Evolutionary conservation across 2,888 invertebrate species (phyloP).

Genomic region (Watsonalla binaria): DNA sequence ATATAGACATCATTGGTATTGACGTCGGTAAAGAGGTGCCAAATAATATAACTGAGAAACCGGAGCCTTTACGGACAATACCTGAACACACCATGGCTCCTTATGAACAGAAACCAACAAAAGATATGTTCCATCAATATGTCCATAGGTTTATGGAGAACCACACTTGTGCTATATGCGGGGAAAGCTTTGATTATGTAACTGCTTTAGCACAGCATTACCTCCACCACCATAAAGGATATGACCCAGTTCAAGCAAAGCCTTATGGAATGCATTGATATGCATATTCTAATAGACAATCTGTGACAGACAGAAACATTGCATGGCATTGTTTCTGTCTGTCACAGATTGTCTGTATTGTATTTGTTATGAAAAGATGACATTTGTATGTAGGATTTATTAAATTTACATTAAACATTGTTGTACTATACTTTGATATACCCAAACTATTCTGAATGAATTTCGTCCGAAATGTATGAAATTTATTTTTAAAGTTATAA

Average conservation of each 20-base stretch:
- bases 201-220: conserved; percentile 54
- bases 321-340: no score
- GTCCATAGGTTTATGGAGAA: conserved; percentile 26
- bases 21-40: conserved; percentile 54
- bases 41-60: conserved; percentile 39
- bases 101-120: conserved; percentile 37
- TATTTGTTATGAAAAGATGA: no score
- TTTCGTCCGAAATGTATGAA: no score
- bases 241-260: conserved; percentile 26
- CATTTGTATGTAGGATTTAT: no score
- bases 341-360: no score
- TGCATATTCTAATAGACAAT: no score
- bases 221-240: conserved; percentile 47
- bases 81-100: conserved; percentile 26
- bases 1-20: conserved; percentile 59
- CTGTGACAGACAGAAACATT: no score
- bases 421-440: no score
- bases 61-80: conserved; percentile 23
- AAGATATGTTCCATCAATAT: conserved; percentile 42
- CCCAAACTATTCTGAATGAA: no score
- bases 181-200: conserved; percentile 52
- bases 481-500: no score
- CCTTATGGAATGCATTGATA: conserved; percentile 5
- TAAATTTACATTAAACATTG: no score
- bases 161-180: conserved; percentile 51